A percentile compares a stretch with the other conserved stretches of the same genome.
Evolutionary conservation across 1,140 invertebrate species (phyloP).

Genomic region (Araneus ventricosus): DNA sequence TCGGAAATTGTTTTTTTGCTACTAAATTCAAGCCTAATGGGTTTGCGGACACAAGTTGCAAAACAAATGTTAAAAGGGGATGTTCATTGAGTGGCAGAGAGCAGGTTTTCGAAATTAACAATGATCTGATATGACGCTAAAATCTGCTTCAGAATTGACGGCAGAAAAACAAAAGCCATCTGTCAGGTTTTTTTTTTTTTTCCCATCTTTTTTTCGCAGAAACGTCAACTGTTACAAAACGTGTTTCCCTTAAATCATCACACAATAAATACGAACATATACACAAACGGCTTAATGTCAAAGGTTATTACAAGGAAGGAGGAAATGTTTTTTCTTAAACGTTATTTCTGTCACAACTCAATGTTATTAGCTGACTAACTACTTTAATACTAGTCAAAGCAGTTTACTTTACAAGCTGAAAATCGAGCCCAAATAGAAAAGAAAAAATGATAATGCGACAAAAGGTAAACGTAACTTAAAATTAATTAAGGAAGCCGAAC

Average conservation of each 20-base stretch:
- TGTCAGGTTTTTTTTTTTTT: not conserved
- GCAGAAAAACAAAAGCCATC: not conserved
- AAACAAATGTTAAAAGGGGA: not conserved
- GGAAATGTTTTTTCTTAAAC: not conserved
- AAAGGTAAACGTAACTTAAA: no score
- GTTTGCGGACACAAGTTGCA: not conserved
- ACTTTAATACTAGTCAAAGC: no score
- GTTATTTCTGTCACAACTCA: no score
- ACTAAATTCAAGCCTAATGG: not conserved
- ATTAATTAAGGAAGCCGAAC: no score
- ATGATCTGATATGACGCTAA: not conserved
- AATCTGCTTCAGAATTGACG: not conserved
- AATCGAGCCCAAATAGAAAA: no score
- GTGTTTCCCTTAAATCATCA: not conserved
- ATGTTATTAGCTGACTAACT: no score
- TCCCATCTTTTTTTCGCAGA: conserved; percentile 3
- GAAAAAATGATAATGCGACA: no score
- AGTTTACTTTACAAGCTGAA: no score
- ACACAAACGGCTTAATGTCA: not conserved
- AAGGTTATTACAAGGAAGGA: not conserved
- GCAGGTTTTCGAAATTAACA: not conserved
- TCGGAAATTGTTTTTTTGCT: not conserved
- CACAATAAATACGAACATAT: not conserved
- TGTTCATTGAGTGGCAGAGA: not conserved
- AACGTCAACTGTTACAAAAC: not conserved